Percentiles rank a stretch among this genome's conserved stretches.
Conservation (phyloP, 2,888 invertebrate species). For the Ellobium chinense region DNA sequence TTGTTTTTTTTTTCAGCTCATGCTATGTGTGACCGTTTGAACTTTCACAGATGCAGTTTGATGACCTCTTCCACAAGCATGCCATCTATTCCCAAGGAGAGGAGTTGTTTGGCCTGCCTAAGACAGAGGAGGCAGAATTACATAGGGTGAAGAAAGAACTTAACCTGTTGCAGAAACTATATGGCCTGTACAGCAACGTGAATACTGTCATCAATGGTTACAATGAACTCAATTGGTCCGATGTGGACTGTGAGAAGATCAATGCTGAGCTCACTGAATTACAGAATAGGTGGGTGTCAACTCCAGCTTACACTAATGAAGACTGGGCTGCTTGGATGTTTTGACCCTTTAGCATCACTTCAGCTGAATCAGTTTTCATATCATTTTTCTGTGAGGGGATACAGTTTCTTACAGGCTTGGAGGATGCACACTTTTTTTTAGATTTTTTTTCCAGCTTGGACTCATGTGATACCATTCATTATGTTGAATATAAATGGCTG, state of each 20-base stretch:
- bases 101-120: slow-evolving; percentile 76
- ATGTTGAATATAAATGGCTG: too few relatives aligned
- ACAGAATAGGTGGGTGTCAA: slow-evolving; percentile 75
- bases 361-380: too few relatives aligned
- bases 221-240: slow-evolving; percentile 77
- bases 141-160: slow-evolving; percentile 74
- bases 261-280: slow-evolving; percentile 74
- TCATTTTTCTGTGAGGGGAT: too few relatives aligned
- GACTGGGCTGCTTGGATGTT: too few relatives aligned
- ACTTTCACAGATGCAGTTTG: slow-evolving; percentile 72
- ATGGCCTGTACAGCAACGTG: slow-evolving; percentile 76
- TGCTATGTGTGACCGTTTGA: too few relatives aligned
- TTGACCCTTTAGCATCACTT: too few relatives aligned
- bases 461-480: too few relatives aligned
- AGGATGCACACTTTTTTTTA: too few relatives aligned
- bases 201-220: slow-evolving; percentile 76
- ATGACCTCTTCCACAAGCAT: slow-evolving; percentile 75
- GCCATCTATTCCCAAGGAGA: slow-evolving; percentile 76
- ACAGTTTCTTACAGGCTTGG: too few relatives aligned
- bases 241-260: slow-evolving; percentile 78
- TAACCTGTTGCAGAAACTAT: slow-evolving; percentile 76
- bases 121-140: slow-evolving; percentile 75
- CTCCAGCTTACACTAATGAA: too few relatives aligned
- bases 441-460: too few relatives aligned
- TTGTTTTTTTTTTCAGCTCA: too few relatives aligned